Percentiles rank a stretch among this genome's conserved stretches.
phyloP scores from a whole-genome alignment of 1,140 invertebrate genomes.

The Drosophila arizonae region DNA sequence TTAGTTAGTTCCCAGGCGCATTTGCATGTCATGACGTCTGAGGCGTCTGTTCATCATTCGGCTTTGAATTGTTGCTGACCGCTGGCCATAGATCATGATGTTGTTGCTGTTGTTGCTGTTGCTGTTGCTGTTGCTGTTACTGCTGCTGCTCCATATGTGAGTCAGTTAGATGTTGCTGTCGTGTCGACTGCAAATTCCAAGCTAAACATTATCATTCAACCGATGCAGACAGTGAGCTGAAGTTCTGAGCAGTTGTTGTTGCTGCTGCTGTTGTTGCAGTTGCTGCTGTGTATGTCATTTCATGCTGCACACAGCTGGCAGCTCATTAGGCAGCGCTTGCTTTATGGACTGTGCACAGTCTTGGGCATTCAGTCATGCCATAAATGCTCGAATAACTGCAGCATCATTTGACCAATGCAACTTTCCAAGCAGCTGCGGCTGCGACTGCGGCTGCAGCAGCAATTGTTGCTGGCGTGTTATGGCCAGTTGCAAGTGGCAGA shows the following conservation, averaged over 20 bases:
- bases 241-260: constrained; percentile 11
- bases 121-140: constrained; percentile 18
- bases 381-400: constrained; percentile 75
- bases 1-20: constrained; percentile 48
- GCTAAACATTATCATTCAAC: constrained; percentile 36
- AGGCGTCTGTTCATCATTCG: constrained; percentile 17
- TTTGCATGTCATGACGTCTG: constrained; percentile 36
- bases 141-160: constrained; percentile 37
- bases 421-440: constrained; percentile 58
- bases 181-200: constrained; percentile 27
- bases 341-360: constrained; percentile 37
- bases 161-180: constrained; percentile 43
- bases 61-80: constrained; percentile 23
- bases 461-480: constrained; percentile 29
- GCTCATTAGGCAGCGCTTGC: constrained; percentile 43
- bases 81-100: constrained; percentile 25
- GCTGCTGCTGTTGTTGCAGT: constrained; percentile 10
- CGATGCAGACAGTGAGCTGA: constrained; percentile 4
- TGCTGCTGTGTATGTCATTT: constrained; percentile 31
- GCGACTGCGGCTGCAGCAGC: constrained; percentile 33
- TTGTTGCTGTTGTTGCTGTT: constrained; percentile 21
- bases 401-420: constrained; percentile 75
- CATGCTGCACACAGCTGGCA: constrained; percentile 40
- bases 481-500: constrained; percentile 29
- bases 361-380: constrained; percentile 57